These are phyloP conservation scores for Cosmia pyralina DNA, from an alignment of 2,888 invertebrate genomes.

Conservation along the genomic window DNA sequence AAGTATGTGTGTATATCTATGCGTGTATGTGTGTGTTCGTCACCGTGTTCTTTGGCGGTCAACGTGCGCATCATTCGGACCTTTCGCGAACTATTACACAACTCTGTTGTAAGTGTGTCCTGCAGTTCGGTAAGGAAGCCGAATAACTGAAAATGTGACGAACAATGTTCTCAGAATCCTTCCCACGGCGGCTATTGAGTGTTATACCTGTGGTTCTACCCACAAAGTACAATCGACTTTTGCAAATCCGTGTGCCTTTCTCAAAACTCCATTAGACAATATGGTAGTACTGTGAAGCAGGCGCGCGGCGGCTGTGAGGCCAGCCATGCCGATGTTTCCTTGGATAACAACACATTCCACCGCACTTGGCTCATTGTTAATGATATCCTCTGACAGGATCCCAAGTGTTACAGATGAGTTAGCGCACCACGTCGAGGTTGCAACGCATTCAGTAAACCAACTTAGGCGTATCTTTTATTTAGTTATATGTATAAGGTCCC, in stretches of 20 bases:
- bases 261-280: not conserved
- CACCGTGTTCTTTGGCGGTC: constrained; percentile 15
- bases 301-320: constrained; percentile 11
- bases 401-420: not conserved
- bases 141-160: not conserved
- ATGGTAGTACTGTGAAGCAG: not conserved
- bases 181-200: not conserved
- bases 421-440: not conserved
- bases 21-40: not conserved
- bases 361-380: constrained; percentile 1
- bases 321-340: constrained; percentile 33
- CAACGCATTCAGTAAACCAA: not conserved
- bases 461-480: not conserved
- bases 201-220: too few relatives aligned
- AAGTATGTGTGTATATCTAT: not conserved
- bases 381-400: not conserved
- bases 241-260: not conserved
- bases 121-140: not conserved
- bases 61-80: constrained; percentile 16
- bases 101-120: constrained; percentile 11
- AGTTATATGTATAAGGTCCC: too few relatives aligned
- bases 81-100: constrained; percentile 27
- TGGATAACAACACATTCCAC: constrained; percentile 10
- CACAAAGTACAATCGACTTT: too few relatives aligned
- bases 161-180: not conserved